Base-by-base conservation (phyloP, 2,113 vertebrate species). In the Anguilla rostrata region DNA sequence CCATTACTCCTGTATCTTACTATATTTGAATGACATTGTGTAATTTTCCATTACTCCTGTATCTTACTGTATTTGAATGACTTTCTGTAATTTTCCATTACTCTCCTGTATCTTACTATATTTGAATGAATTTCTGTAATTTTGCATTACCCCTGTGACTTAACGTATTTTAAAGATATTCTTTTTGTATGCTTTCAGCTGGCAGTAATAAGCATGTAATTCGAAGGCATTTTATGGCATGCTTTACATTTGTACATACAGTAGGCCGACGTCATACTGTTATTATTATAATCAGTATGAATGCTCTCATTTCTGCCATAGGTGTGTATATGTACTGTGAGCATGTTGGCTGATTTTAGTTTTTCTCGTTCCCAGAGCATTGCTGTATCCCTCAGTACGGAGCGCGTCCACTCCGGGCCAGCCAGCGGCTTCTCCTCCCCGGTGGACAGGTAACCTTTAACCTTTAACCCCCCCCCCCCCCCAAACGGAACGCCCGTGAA, bases 351-450 rank as follows among this genome's bases (percentile, higher is more conserved):
- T 43, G 80, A 81, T 81, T 57, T 49, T 40, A n/a, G n/a, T 87
- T 14, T 2, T 80, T 89, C 89, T 39, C 87, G 46, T 87, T 91
- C 0, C 0, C 84, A 98, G 97, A 97, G 95, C 84, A 96, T 97
- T 0, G 96, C 97, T 0, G 96, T 97, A 56, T 96, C 95, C 91
- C 92, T 89, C 87, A 95, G 94, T 89, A 82, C 75, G 0, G 95
- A 96, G 40, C 91, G 43, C 0, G 88, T 88, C 82, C 93, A 84
- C 92, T 90, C 95, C 2, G 91, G 92, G 5, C 90, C 94, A 0
- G 89, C 94, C 16, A 97, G 96, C 0, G 97, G 97, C 83, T 96
- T 98, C 92, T 95, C 91, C 91, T 97, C 97, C 66, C 96, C 97
- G 0, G 96, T 96, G 88, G 98, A 98, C 91, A 99, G 97, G 98